phyloP scores from a whole-genome alignment of 2,113 vertebrate genomes.

The Hippocampus zosterae region DNA sequence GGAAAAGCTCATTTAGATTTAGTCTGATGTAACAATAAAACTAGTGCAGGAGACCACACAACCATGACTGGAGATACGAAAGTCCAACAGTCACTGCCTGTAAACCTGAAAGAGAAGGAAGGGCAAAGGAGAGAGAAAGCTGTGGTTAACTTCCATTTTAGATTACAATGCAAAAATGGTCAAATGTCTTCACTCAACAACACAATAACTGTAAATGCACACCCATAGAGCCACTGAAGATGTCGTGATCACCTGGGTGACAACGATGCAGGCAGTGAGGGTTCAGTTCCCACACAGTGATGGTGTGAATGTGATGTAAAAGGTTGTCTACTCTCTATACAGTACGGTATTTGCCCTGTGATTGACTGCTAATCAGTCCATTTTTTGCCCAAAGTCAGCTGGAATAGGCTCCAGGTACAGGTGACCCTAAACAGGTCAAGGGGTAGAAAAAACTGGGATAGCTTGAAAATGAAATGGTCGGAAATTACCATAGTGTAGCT shows the following conservation, averaged over 20 bases:
- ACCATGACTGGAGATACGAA: background rate
- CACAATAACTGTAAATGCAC: background rate
- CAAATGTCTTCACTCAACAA: background rate
- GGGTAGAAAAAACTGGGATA: background rate
- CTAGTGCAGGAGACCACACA: background rate
- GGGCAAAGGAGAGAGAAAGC: background rate
- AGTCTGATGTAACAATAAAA: background rate
- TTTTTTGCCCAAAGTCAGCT: background rate
- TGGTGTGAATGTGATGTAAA: background rate
- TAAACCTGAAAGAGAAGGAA: slow-evolving; percentile 2
- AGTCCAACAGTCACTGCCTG: background rate
- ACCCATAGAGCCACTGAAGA: background rate
- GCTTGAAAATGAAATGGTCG: no score
- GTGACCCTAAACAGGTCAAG: background rate
- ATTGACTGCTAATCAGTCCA: background rate
- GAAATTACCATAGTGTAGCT: no score
- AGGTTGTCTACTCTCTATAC: background rate
- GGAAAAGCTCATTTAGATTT: no score
- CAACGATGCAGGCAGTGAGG: no score
- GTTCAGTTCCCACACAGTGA: no score
- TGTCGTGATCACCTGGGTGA: background rate
- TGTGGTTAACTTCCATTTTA: background rate
- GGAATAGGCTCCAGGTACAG: background rate
- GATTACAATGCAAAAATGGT: background rate
- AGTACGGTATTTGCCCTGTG: background rate